Evolutionary conservation across 92 coral and sea anemone genomes (phyloP).

Genomic region (Epizoanthus ramosus): DNA sequence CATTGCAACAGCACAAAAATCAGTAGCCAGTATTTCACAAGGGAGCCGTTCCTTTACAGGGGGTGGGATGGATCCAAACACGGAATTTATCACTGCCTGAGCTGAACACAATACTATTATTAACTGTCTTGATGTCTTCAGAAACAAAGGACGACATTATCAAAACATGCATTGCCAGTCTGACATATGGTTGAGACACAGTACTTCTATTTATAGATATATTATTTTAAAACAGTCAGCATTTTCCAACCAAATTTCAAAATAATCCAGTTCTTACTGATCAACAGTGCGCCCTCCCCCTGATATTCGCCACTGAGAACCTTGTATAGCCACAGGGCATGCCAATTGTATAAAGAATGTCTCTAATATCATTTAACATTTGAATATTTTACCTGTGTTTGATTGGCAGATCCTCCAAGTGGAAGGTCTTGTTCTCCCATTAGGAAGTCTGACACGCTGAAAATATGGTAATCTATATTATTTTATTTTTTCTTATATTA

Average conservation of each 20-base stretch:
- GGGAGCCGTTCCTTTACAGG: too few relatives aligned
- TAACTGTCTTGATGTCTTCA: too few relatives aligned
- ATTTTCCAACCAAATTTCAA: neutral
- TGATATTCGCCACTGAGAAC: too few relatives aligned
- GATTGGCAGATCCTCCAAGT: conserved; percentile 46
- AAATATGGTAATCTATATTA: neutral
- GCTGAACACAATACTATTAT: too few relatives aligned
- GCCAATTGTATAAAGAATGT: too few relatives aligned
- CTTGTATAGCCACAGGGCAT: too few relatives aligned
- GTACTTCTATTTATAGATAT: neutral
- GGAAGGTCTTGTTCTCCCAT: conserved; percentile 97
- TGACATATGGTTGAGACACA: neutral
- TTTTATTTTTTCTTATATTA: neutral
- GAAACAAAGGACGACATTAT: too few relatives aligned
- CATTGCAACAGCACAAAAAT: too few relatives aligned
- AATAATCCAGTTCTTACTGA: neutral
- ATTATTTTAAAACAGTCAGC: neutral
- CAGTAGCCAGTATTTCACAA: too few relatives aligned
- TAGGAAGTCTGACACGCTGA: conserved; percentile 95
- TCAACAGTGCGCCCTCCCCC: neutral
- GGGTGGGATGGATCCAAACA: too few relatives aligned
- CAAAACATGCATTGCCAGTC: neutral
- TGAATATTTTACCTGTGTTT: conserved; percentile 1
- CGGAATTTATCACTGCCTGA: neutral
- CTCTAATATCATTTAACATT: too few relatives aligned